Base-by-base conservation (phyloP, 2,888 invertebrate species). In the Laothoe populi region DNA sequence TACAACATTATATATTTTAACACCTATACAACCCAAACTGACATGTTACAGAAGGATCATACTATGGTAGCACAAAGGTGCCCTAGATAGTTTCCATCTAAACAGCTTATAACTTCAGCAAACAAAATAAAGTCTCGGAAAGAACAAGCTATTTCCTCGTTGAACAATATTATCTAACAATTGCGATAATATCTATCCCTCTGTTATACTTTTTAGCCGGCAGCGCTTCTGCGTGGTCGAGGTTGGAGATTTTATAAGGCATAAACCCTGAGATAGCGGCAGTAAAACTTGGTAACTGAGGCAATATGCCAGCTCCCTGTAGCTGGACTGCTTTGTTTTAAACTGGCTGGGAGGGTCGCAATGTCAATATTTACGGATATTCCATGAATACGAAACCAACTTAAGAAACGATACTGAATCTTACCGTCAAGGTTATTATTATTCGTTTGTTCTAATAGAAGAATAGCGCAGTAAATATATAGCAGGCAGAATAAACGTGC, bases 261-360 rank as follows among this genome's bases (percentile, higher is more conserved):
- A 88, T 90, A 88, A 90, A 90, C 80, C 81, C 81, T 77, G 83
- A 84, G 85, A 86, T 87, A 88, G 86, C 85, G 83, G 82, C 83
- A 80, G 84, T 88, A 88, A 88, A 88, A 87, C 81, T 83, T 79
- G 84, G 79, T 83, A 70, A 84, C 83, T 79, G 86, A 84, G 85
- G 88, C 88, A 87, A 86, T 88, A 88, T 84, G 87, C 87, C 87
- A 86, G 83, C 83, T 82, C 81, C 80, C 82, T 83, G 86, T 82
- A 83, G 72, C 77, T 72, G 78, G 71, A 72, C 78, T 82, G 87
- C 84, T 88, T 88, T 87, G 87, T 88, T 88, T 86, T 81, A 86
- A 86, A 86, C 81, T 73, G 78, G 72, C 75, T 79, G 75, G 80
- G 81, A 81, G 81, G 81, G 76, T 77, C 79, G 81, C 79, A 81